These are phyloP conservation scores for Drosophila rubida DNA, from an alignment of 2,888 invertebrate species.

Conservation along the genomic window DNA sequence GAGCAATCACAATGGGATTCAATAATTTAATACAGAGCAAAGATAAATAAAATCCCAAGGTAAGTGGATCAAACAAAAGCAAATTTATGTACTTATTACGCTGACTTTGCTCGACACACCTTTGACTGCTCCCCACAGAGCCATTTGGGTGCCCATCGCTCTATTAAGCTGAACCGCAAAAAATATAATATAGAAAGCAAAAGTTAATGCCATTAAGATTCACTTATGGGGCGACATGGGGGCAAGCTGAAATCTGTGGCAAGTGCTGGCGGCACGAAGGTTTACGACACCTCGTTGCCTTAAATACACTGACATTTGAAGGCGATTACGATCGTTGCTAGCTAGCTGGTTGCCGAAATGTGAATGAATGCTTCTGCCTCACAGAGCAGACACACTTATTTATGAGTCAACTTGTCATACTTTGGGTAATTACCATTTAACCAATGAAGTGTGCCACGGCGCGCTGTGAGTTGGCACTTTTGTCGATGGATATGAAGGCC, in stretches of 20 bases:
- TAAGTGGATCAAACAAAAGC: neutral
- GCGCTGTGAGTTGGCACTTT: slow-evolving; percentile 5
- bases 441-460: slow-evolving; percentile 11
- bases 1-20: neutral
- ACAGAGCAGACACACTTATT: slow-evolving; percentile 20
- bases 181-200: slow-evolving; percentile 1
- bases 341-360: neutral
- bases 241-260: slow-evolving; percentile 7
- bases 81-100: neutral
- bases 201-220: slow-evolving; percentile 51
- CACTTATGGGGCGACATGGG: slow-evolving; percentile 35
- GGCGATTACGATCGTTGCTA: slow-evolving; percentile 11
- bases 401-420: slow-evolving; percentile 53
- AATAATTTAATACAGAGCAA: too few species aligned
- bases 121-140: slow-evolving; percentile 30
- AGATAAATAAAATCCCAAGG: neutral
- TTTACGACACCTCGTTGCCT: slow-evolving; percentile 25
- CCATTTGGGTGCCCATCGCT: slow-evolving; percentile 20
- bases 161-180: slow-evolving; percentile 15
- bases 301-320: slow-evolving; percentile 25
- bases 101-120: neutral
- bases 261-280: slow-evolving; percentile 20
- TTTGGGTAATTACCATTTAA: slow-evolving; percentile 34
- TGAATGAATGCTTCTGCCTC: neutral
- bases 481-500: slow-evolving; percentile 25